Evolutionary conservation across 2,113 vertebrate genomes (phyloP).

Genomic region (Nymphicus hollandicus): DNA sequence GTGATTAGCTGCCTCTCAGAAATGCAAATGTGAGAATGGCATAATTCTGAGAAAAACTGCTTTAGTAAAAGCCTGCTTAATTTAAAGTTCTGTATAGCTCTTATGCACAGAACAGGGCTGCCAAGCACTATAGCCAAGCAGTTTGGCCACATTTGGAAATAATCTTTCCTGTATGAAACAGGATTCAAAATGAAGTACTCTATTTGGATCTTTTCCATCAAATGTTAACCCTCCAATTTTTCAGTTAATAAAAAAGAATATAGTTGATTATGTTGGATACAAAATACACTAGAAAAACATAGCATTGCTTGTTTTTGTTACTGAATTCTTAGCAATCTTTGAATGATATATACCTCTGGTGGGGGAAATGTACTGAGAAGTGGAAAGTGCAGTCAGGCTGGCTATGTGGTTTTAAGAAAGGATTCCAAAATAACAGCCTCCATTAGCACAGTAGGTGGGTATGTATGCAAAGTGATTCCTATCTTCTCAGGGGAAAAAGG

Average conservation of each 20-base stretch:
- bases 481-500: slow-evolving; percentile 2
- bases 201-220: slow-evolving; percentile 40
- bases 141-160: slow-evolving; percentile 61
- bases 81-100: not conserved
- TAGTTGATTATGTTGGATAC: slow-evolving; percentile 37
- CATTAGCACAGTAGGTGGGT: slow-evolving; percentile 33
- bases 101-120: not conserved
- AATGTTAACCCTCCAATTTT: slow-evolving; percentile 49
- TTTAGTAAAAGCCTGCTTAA: not conserved
- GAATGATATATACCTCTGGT: slow-evolving; percentile 42
- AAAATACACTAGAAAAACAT: slow-evolving; percentile 33
- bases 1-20: slow-evolving; percentile 52
- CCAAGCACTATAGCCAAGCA: slow-evolving; percentile 14
- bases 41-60: not conserved
- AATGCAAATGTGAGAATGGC: slow-evolving; percentile 32
- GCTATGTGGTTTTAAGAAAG: slow-evolving; percentile 27
- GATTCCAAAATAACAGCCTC: slow-evolving; percentile 35
- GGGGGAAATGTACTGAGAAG: not conserved
- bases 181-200: slow-evolving; percentile 53
- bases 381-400: slow-evolving; percentile 26
- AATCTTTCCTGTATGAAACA: slow-evolving; percentile 59
- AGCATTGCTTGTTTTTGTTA: slow-evolving; percentile 29
- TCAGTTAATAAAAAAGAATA: slow-evolving; percentile 63
- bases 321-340: slow-evolving; percentile 44
- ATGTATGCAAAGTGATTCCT: slow-evolving; percentile 43